phyloP scores from a whole-genome alignment of 1,140 invertebrate genomes.

The Elysia chlorotica region DNA sequence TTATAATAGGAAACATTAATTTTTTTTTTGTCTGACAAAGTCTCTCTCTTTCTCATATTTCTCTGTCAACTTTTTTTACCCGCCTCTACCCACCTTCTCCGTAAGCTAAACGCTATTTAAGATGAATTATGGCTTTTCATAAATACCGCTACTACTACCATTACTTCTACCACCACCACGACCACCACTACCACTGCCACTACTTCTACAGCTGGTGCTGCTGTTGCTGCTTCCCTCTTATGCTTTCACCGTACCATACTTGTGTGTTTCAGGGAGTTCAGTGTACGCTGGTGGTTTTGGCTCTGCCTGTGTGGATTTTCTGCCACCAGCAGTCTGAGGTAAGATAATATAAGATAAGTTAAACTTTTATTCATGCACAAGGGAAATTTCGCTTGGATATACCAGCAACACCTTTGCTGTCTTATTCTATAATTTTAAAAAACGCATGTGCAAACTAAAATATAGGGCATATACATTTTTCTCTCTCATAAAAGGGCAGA shows the following conservation, averaged over 20 bases:
- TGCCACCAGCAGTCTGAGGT: constrained; percentile 72
- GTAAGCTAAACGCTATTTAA: not conserved
- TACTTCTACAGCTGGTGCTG: too few relatives aligned
- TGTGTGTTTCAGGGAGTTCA: constrained; percentile 66
- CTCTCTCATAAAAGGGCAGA: too few relatives aligned
- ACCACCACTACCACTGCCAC: too few relatives aligned
- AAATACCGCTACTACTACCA: too few relatives aligned
- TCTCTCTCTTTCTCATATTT: not conserved
- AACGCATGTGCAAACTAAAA: not conserved
- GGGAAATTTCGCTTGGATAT: too few relatives aligned
- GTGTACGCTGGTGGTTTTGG: constrained; percentile 72
- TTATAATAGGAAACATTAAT: not conserved
- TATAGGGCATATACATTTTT: too few relatives aligned
- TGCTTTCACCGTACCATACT: not conserved
- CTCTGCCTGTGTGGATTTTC: constrained; percentile 68
- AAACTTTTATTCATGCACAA: too few relatives aligned
- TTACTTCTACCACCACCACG: too few relatives aligned
- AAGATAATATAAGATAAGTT: too few relatives aligned
- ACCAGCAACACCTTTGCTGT: not conserved
- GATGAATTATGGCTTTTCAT: too few relatives aligned
- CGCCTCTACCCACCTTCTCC: not conserved
- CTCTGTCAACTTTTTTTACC: not conserved
- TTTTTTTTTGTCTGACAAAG: not conserved
- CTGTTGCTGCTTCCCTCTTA: not conserved
- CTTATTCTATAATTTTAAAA: not conserved